Percentiles rank a stretch among this genome's conserved stretches.
Evolutionary conservation across 2,888 invertebrate species (phyloP).

Genomic region (Drosophila recens): DNA sequence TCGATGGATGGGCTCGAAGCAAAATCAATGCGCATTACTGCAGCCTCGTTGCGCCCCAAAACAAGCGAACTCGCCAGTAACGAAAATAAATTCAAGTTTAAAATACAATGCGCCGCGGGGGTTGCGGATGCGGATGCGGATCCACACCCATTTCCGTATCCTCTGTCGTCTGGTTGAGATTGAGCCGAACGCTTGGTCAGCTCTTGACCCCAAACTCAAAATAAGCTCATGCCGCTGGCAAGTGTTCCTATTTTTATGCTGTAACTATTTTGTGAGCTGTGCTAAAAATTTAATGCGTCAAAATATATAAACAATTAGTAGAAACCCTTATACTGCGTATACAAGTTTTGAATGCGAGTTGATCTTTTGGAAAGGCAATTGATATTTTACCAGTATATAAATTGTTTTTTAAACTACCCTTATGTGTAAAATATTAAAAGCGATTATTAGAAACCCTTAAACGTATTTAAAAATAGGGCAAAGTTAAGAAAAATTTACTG

Average conservation of each 20-base stretch:
- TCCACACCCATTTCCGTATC: conserved; percentile 1
- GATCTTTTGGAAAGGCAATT: too few species aligned
- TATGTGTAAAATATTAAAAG: conserved; percentile 16
- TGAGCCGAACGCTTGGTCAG: conserved; percentile 17
- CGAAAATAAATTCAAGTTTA: conserved; percentile 72
- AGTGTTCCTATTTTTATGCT: neutral
- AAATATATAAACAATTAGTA: conserved; percentile 13
- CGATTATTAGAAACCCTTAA: neutral
- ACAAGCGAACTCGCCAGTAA: conserved; percentile 45
- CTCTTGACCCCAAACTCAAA: conserved; percentile 35
- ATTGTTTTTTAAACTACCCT: too few species aligned
- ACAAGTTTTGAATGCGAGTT: neutral
- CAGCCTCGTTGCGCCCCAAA: conserved; percentile 73
- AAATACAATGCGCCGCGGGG: conserved; percentile 57
- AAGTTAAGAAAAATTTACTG: neutral
- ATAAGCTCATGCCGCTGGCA: conserved; percentile 6
- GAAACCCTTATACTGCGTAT: neutral
- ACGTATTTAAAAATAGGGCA: neutral
- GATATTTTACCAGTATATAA: too few species aligned
- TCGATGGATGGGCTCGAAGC: conserved; percentile 51
- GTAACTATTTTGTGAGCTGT: conserved; percentile 57
- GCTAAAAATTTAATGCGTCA: conserved; percentile 25
- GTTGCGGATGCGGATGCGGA: conserved; percentile 13
- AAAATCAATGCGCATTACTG: conserved; percentile 81
- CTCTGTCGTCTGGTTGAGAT: conserved; percentile 27